Percentiles rank a stretch among this genome's conserved stretches.
These are phyloP conservation scores for Dicaeum eximium DNA, from an alignment of 2,113 vertebrate species.

Conservation along the genomic window DNA sequence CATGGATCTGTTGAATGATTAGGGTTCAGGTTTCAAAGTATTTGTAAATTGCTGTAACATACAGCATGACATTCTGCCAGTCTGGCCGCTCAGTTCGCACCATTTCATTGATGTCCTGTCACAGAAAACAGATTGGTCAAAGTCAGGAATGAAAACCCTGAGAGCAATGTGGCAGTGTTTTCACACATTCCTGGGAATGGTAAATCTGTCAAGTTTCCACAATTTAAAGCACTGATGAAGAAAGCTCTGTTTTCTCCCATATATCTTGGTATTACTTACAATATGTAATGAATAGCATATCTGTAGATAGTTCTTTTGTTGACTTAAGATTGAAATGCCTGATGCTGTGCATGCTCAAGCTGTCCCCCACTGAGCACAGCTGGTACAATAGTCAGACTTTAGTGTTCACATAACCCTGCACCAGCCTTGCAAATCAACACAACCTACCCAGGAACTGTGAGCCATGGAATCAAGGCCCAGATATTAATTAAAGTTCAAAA, in stretches of 20 bases:
- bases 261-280: neutral
- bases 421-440: neutral
- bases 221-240: neutral
- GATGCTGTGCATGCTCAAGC: neutral
- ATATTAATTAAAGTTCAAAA: neutral
- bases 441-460: neutral
- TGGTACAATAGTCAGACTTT: fast-evolving
- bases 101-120: constrained; percentile 95
- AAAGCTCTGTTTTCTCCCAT: neutral
- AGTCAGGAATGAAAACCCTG: neutral
- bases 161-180: neutral
- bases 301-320: neutral
- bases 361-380: neutral
- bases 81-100: constrained; percentile 91
- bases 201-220: neutral
- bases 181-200: neutral
- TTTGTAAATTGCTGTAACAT: constrained; percentile 97
- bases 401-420: neutral
- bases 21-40: constrained; percentile 94
- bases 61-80: constrained; percentile 97
- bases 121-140: constrained; percentile 14
- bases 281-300: neutral
- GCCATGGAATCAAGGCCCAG: neutral
- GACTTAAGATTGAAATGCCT: neutral
- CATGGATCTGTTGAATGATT: neutral